Conservation (phyloP, 2,113 vertebrate genomes). For the Alectura lathami region DNA sequence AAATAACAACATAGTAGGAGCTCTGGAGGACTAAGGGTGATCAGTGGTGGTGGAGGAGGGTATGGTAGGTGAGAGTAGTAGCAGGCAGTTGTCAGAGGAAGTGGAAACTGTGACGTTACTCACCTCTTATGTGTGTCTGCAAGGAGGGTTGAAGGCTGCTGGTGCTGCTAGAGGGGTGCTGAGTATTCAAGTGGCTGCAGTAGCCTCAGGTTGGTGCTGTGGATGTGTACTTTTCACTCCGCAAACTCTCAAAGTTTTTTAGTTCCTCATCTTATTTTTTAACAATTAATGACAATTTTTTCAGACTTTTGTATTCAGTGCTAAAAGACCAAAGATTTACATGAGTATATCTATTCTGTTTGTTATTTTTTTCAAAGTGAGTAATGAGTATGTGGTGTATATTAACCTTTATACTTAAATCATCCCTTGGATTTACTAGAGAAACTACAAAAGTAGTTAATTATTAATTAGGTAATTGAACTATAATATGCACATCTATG, state of each 20-base stretch:
- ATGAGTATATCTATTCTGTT: not conserved
- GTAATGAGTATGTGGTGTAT: not conserved
- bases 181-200: not conserved
- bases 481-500: not conserved
- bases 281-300: not conserved
- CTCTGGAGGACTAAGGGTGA: not conserved
- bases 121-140: not conserved
- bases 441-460: not conserved
- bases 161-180: not conserved
- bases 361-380: not conserved
- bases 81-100: not conserved
- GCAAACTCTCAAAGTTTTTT: not conserved
- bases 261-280: not conserved
- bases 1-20: not conserved
- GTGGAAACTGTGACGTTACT: not conserved
- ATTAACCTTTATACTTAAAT: not conserved
- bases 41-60: not conserved
- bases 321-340: not conserved
- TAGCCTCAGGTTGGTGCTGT: not conserved
- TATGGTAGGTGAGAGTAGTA: fast-evolving
- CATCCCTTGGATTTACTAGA: not conserved
- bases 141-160: not conserved
- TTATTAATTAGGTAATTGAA: not conserved
- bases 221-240: not conserved
- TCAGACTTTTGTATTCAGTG: not conserved